Evolutionary conservation across 2,888 invertebrate species (phyloP), one percentile per base, ranked within the genome.

Genomic region (Beris chalybata): DNA sequence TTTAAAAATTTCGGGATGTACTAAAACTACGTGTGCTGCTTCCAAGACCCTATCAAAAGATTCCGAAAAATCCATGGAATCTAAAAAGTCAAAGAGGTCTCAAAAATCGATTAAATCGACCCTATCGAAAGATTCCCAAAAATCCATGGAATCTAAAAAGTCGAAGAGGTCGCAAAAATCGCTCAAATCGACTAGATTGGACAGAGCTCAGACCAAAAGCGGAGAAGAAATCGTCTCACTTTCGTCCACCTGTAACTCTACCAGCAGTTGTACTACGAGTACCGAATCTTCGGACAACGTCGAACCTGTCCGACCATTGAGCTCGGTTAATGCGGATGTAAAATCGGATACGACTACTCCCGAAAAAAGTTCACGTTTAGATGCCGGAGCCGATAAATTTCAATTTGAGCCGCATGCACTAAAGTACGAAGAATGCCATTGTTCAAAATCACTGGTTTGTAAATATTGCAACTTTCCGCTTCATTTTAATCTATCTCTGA

Each of bases 391-490:
- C 29, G 43, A 56, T 56, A 43, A 38, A 6, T 15, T 38, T 15
- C 43, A 56, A 13, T 56, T 43, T 22, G 38, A 38, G 3, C 22
- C 38, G 9, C 56, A 56, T 38, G 56, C 32, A n/a, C 13, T 38
- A 13, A 43, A 56, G n/a, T 56, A 56, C 29, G 56, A 56, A 56
- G 38, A 38, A 5, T 56, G 56, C 38, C 56, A 56, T 43, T 56
- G 56, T 43, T 56, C 56, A 4, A 56, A 56, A 56, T 38, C 56
- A 4, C 13, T 13, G 13, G 56, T 56, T 15, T 43, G 38, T 38
- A 38, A 38, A 1, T 38, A 7, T 3, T 38, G 38, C 38, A 1
- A 38, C 3, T 38, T 5, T 38, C 38, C 38, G 5, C 5, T 38
- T 38, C 7, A 38, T 38, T 38, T 9, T 9, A 38, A 9, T 9